Conservation (phyloP, 2,113 vertebrate genomes). For the Phalacrocorax pelagicus region DNA sequence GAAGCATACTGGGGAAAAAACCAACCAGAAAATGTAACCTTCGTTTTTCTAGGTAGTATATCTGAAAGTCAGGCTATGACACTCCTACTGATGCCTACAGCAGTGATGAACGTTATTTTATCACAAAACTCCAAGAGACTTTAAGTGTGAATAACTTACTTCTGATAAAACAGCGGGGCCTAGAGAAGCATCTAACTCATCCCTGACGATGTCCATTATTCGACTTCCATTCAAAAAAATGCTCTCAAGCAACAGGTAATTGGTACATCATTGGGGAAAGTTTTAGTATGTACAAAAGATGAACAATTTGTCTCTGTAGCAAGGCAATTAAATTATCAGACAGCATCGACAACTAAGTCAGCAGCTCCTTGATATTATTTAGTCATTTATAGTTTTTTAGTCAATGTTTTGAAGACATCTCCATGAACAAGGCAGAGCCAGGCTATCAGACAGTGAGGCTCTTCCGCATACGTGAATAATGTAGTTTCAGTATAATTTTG, state of each 20-base stretch:
- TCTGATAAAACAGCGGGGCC: background rate
- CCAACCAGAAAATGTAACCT: background rate
- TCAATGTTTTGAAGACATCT: background rate
- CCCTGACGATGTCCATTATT: background rate
- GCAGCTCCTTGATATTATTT: background rate
- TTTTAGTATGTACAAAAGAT: background rate
- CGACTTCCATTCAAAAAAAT: background rate
- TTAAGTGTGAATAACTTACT: background rate
- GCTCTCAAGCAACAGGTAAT: background rate
- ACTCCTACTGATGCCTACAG: background rate
- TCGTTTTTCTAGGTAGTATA: background rate
- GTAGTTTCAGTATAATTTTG: background rate
- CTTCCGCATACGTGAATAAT: background rate
- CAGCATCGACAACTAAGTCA: background rate
- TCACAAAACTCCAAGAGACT: background rate
- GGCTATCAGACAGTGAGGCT: background rate
- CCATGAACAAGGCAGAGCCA: background rate
- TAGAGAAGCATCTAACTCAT: background rate
- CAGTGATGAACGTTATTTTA: background rate
- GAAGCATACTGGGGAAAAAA: background rate
- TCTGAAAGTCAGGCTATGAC: background rate
- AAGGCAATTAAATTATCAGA: background rate
- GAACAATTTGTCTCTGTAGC: background rate
- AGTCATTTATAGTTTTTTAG: background rate
- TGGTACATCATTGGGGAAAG: background rate